Percentiles rank a stretch among this genome's conserved stretches.
phyloP scores from a whole-genome alignment of 2,888 invertebrate species.

The Netelia inedita region DNA sequence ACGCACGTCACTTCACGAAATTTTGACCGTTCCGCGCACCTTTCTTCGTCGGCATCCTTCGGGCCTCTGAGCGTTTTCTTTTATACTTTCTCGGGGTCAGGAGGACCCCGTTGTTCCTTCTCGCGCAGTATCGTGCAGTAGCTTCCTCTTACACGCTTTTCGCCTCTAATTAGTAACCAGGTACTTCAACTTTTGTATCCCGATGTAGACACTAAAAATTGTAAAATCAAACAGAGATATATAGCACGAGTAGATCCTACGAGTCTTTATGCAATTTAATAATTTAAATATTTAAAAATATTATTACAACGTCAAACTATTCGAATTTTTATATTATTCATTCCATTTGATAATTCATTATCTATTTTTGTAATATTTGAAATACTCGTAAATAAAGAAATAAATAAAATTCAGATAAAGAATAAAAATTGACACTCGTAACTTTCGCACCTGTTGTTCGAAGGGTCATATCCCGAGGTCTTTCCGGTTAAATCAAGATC shows the following conservation, averaged over 20 bases:
- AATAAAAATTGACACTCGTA: not conserved
- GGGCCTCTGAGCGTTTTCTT: constrained; percentile 31
- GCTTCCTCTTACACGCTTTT: constrained; percentile 21
- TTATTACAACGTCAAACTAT: too few species aligned
- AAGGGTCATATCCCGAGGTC: not conserved
- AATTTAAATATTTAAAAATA: too few species aligned
- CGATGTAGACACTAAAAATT: not conserved
- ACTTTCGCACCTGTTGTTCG: constrained; percentile 23
- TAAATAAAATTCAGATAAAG: too few species aligned
- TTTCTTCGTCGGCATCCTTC: constrained; percentile 43
- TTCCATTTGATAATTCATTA: too few species aligned
- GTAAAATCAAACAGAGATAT: constrained; percentile 6
- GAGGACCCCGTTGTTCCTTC: constrained; percentile 36
- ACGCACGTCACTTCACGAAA: constrained; percentile 38
- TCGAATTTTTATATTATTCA: too few species aligned
- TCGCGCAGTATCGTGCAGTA: not conserved
- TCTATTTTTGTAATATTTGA: too few species aligned
- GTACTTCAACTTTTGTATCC: constrained; percentile 19
- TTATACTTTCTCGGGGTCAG: constrained; percentile 27
- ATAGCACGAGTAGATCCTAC: not conserved
- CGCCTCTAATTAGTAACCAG: constrained; percentile 34
- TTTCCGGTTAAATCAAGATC: constrained; percentile 2
- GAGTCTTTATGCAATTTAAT: too few species aligned
- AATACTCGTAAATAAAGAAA: too few species aligned
- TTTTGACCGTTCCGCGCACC: constrained; percentile 25